Evolutionary conservation across 1,140 invertebrate genomes (phyloP), one percentile per base, ranked within the genome.

Genomic region (Eriosoma lanigerum): DNA sequence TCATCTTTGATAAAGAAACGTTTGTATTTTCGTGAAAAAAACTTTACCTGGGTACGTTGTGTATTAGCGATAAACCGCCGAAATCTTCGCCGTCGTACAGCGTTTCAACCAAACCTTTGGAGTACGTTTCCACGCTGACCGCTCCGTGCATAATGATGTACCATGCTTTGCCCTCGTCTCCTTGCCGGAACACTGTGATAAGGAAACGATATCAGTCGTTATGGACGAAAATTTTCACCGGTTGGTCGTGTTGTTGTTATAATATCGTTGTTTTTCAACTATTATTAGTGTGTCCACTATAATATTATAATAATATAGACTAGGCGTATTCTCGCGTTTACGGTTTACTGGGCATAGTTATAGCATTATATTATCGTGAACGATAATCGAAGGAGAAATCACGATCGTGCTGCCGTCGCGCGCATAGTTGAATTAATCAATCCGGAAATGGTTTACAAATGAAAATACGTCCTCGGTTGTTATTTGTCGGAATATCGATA

Each of bases 1-100:
- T n/a, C n/a, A n/a, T n/a, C n/a, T n/a, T n/a, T n/a, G n/a, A n/a
- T n/a, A n/a, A n/a, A n/a, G n/a, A n/a, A n/a, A n/a, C n/a, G n/a
- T n/a, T n/a, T n/a, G n/a, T n/a, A n/a, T n/a, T n/a, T n/a, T n/a
- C n/a, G n/a, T n/a, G n/a, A n/a, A n/a, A n/a, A n/a, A n/a, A n/a
- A 81, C 32, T 4, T 38, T 87, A 93, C 92, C 93, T 91, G 70
- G 94, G 93, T 56, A 93, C 92, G 87, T 95, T 93, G 86, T 96
- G 96, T 44, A 96, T 93, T 52, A 96, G 86, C 70, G 94, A 93
- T 76, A 96, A 87, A 88, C 96, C 96, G 58, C 93, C 94, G 86
- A 96, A 96, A 86, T 96, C 94, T 86, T 96, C 94, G 80, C 93
- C 93, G 86, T 94, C 93, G 84, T 93, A 91, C 15, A 96, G 87